phyloP scores from a whole-genome alignment of 1,140 invertebrate species.

The Doryteuthis pealeii region DNA sequence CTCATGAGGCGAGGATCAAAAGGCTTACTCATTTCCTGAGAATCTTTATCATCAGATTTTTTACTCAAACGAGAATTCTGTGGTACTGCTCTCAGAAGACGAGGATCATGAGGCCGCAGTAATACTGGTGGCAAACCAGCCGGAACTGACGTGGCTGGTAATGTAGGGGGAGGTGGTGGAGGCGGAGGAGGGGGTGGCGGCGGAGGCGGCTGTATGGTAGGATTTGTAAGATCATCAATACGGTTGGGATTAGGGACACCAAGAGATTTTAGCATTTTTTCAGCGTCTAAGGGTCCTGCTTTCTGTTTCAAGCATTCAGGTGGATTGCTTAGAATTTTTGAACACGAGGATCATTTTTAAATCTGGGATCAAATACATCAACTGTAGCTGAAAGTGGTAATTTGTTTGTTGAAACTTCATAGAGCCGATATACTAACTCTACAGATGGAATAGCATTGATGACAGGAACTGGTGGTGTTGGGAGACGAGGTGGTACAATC shows the following conservation, averaged over 20 bases:
- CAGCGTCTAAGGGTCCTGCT: not conserved
- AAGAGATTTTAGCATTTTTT: not conserved
- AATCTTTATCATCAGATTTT: not conserved
- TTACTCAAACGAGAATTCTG: not conserved
- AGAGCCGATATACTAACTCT: slow-evolving; percentile 22
- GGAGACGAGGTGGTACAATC: not conserved
- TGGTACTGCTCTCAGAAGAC: not conserved
- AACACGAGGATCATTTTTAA: slow-evolving; percentile 44
- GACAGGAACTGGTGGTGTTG: slow-evolving; percentile 11
- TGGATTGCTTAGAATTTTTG: slow-evolving; percentile 29
- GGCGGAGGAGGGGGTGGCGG: not conserved
- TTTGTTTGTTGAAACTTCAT: slow-evolving; percentile 15
- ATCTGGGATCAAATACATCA: slow-evolving; percentile 36
- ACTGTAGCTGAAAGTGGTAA: slow-evolving; percentile 32
- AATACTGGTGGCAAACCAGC: not conserved
- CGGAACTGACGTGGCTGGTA: not conserved
- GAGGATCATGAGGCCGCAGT: not conserved
- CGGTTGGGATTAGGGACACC: not conserved
- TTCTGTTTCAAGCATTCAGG: slow-evolving; percentile 1
- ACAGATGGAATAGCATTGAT: slow-evolving; percentile 23
- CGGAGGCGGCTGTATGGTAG: not conserved
- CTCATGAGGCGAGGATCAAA: slow-evolving; percentile 34
- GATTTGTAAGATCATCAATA: not conserved
- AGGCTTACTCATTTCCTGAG: slow-evolving; percentile 12
- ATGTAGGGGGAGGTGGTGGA: not conserved